These are phyloP conservation scores for Ditula angustiorana DNA, from an alignment of 2,888 invertebrate genomes.

Conservation along the genomic window DNA sequence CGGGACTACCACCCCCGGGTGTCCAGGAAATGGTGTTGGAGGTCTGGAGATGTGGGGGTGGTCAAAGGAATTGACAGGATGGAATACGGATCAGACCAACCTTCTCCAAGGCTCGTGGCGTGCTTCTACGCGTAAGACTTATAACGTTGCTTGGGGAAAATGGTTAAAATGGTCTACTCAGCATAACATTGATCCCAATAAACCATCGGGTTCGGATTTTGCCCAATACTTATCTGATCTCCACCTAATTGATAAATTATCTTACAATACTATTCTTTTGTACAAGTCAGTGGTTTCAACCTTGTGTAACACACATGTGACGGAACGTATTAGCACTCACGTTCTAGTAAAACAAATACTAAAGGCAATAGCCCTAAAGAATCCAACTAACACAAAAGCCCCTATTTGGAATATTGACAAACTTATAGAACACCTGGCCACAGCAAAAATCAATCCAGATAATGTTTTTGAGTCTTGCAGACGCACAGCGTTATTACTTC, in stretches of 20 bases:
- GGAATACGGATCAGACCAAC: background rate
- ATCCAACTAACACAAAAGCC: background rate
- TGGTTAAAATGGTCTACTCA: conserved; percentile 34
- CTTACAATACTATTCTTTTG: background rate
- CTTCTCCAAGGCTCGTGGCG: conserved; percentile 28
- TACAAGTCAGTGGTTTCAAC: background rate
- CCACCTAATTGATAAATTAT: background rate
- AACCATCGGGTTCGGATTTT: background rate
- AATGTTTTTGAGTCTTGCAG: background rate
- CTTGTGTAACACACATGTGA: background rate
- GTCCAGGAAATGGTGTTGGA: conserved; percentile 41
- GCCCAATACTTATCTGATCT: background rate
- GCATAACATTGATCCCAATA: background rate
- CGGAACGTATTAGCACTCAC: background rate
- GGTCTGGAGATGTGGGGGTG: conserved; percentile 46
- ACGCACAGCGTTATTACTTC: background rate
- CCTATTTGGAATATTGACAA: background rate
- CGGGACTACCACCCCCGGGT: conserved; percentile 39
- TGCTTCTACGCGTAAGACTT: conserved; percentile 34
- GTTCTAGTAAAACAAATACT: background rate
- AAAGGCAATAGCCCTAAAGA: background rate
- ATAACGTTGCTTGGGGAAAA: conserved; percentile 37
- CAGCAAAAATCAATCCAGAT: background rate
- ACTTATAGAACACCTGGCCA: background rate
- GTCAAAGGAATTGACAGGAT: conserved; percentile 28